Evolutionary conservation across 2,888 invertebrate genomes (phyloP).

Genomic region (Biston betularia): DNA sequence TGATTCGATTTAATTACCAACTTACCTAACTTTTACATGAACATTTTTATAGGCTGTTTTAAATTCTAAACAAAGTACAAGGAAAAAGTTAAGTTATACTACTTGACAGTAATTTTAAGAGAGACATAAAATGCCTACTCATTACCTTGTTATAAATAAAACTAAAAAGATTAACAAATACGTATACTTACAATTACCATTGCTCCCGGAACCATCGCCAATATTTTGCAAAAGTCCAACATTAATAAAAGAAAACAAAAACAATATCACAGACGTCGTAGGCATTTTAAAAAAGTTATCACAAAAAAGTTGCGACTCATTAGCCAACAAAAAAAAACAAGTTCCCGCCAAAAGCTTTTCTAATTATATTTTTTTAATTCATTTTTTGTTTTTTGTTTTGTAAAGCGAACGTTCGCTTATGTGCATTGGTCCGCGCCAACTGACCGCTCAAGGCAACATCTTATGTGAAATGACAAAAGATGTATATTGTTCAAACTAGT

Average conservation of each 20-base stretch:
- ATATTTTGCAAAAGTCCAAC: conserved; percentile 58
- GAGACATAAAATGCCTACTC: neutral
- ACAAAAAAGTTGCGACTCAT: conserved; percentile 6
- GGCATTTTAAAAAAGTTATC: conserved; percentile 53
- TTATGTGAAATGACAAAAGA: conserved; percentile 35
- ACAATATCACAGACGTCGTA: conserved; percentile 53
- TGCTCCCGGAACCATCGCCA: conserved; percentile 66
- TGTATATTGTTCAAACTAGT: conserved; percentile 39
- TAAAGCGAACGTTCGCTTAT: conserved; percentile 10
- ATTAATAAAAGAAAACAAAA: conserved; percentile 60
- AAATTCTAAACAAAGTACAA: conserved; percentile 6
- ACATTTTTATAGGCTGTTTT: too few relatives aligned
- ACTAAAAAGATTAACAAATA: neutral
- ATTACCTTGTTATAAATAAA: neutral
- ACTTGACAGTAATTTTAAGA: neutral
- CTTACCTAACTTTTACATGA: too few relatives aligned
- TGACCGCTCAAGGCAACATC: conserved; percentile 39
- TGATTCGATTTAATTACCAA: too few relatives aligned
- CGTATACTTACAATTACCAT: conserved; percentile 72
- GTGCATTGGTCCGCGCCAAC: conserved; percentile 45
- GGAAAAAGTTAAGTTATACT: conserved; percentile 7
- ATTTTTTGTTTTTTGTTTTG: conserved; percentile 6
- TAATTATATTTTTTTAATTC: conserved; percentile 29
- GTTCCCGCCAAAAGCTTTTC: conserved; percentile 43
- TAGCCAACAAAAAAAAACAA: conserved; percentile 7